Base-by-base conservation (phyloP, 2,888 invertebrate species). In the Siphonodentalium dalli region DNA sequence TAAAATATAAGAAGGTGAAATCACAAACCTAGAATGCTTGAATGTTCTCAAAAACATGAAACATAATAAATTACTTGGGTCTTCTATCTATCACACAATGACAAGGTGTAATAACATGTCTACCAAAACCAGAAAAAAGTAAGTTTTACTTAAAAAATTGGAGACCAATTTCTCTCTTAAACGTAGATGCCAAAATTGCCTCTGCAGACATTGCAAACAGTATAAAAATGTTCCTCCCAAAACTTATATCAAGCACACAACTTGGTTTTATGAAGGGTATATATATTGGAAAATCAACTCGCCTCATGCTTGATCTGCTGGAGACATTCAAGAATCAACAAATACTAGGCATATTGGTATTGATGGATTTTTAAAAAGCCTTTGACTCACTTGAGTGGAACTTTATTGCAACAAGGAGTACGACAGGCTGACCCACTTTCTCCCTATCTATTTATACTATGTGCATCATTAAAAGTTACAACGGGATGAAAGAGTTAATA, bases 351-450 rank as follows among this genome's bases (percentile, higher is more conserved):
- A 21, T 24, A 4, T 21, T 43, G 18, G n/a, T 43, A 29, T n/a
- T 43, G 13, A 13, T 43, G 15, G 43, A 43, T 31, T 45, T 45
- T 35, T 15, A 33, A 34, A 45, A 45, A 34, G 35, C 45, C 6
- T 35, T 45, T 15, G 35, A 45, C 35, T 45, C 45, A 13, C 11
- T 13, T 2, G 23, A 33, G 11, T 45, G 45, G 45, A 34, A 33
- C 8, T 43, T 43, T 31, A 35, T 45, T n/a, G n/a, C n/a, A n/a
- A n/a, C n/a, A n/a, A n/a, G n/a, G n/a, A n/a, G n/a, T n/a, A n/a
- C n/a, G n/a, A n/a, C n/a, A n/a, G n/a, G n/a, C n/a, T n/a, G n/a
- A n/a, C n/a, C n/a, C n/a, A n/a, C n/a, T n/a, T n/a, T n/a, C n/a
- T n/a, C n/a, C n/a, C n/a, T n/a, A n/a, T n/a, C n/a, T n/a, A n/a